Base-by-base conservation (phyloP, 2,113 vertebrate genomes). In the Heterochromis multidens region DNA sequence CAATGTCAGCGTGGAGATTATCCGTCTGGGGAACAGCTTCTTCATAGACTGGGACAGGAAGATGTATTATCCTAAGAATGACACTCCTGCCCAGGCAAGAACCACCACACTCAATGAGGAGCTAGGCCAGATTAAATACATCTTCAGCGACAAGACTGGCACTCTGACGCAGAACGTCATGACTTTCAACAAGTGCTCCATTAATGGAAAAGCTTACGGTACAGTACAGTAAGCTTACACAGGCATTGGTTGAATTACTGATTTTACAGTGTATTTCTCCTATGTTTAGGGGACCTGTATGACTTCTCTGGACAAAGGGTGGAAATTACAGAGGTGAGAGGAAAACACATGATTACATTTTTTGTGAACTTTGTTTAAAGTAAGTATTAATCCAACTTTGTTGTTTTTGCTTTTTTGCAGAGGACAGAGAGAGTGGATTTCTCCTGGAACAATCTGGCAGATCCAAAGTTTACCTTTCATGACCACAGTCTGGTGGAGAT, bases 91-190 rank as follows among this genome's bases (percentile, higher is more conserved):
- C 33, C 96, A 97, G 94, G 98, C 98, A 6, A 96, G 97, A 40
- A 99, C 97, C 85, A 99, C 98, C 88, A 98, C 98, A 0, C 97
- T 99, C 29, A 99, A 97, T 0, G 98, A 99, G 92, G 99, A 99
- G 92, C 96, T 99, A 29, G 98, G 99, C 2, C 99, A 99, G 91
- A 98, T 99, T 93, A 97, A 97, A 84, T 99, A 99, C 81, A 96
- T 99, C 91, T 99, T 99, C 95, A 98, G 97, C 0, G 98, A 99
- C 93, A 99, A 99, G 93, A 99, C 98, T 0, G 98, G 99, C 57
- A 99, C 99, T 7, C 97, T 99, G 89, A 99, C 98, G 2, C 97
- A 98, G 95, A 99, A 99, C 91, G 97, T 99, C 94, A 99, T 99
- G 98, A 92, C 95, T 78, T 99, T 99, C 95, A 98, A 96, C 92